phyloP scores from a whole-genome alignment of 2,888 invertebrate genomes.

The Cylloceria caligata region DNA sequence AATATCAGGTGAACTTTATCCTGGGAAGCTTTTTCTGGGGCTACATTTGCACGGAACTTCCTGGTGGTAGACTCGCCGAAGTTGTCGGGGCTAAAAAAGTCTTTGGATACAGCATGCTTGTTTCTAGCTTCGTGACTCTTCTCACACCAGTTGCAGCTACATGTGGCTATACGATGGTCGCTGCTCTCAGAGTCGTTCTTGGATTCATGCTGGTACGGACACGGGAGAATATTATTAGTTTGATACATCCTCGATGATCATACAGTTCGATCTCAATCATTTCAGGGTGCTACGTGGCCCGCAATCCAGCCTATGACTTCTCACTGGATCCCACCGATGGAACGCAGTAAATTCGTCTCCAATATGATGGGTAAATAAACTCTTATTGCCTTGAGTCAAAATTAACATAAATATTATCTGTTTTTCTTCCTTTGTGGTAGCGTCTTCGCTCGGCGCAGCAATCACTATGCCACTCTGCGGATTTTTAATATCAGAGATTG shows the following conservation, averaged over 20 bases:
- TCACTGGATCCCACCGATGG: slow-evolving; percentile 97
- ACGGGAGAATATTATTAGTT: slow-evolving; percentile 18
- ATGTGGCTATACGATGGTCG: slow-evolving; percentile 89
- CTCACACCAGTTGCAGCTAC: slow-evolving; percentile 92
- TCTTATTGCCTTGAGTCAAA: background rate
- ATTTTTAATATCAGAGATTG: slow-evolving; percentile 91
- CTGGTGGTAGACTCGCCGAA: slow-evolving; percentile 94
- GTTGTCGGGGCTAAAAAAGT: slow-evolving; percentile 93
- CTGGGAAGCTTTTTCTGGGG: slow-evolving; percentile 97
- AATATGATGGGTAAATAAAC: slow-evolving; percentile 93
- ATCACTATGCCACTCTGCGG: slow-evolving; percentile 95
- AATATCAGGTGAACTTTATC: slow-evolving; percentile 91
- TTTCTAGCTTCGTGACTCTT: slow-evolving; percentile 92
- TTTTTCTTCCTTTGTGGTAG: slow-evolving; percentile 84
- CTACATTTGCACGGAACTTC: slow-evolving; percentile 94
- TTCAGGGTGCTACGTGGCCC: slow-evolving; percentile 95
- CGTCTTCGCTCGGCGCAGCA: slow-evolving; percentile 96
- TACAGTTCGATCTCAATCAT: slow-evolving; percentile 72
- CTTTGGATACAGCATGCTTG: slow-evolving; percentile 94
- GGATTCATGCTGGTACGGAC: slow-evolving; percentile 89
- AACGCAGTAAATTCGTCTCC: slow-evolving; percentile 96
- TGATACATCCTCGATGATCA: background rate
- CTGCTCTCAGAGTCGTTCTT: slow-evolving; percentile 90
- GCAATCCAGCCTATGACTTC: slow-evolving; percentile 97
- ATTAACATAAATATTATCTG: slow-evolving; percentile 13